phyloP scores from a whole-genome alignment of 92 coral and sea anemone species.

The Zoanthus sansibaricus region DNA sequence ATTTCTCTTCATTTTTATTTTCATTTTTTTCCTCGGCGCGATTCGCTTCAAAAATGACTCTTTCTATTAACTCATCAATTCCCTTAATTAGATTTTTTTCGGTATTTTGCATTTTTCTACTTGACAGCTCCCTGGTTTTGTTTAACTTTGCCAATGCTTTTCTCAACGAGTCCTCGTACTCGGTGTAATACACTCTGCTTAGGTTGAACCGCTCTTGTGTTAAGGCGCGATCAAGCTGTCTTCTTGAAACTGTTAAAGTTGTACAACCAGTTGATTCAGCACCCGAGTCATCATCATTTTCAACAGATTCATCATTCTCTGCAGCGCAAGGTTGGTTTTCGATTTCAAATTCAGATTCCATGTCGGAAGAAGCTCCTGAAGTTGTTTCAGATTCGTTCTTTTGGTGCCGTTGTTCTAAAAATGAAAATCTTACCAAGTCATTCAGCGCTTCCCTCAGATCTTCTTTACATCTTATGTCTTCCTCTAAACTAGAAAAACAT shows the following conservation, averaged over 20 bases:
- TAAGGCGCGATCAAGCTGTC: conserved; percentile 70
- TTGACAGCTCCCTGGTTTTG: conserved; percentile 56
- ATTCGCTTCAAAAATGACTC: conserved; percentile 60
- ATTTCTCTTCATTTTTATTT: background rate
- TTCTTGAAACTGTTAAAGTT: conserved; percentile 70
- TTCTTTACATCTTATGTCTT: conserved; percentile 67
- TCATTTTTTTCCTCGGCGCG: background rate
- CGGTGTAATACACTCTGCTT: conserved; percentile 87
- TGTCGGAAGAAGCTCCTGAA: conserved; percentile 86
- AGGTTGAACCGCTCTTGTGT: conserved; percentile 86
- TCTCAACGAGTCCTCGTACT: conserved; percentile 80
- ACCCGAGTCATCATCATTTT: conserved; percentile 65
- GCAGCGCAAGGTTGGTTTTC: conserved; percentile 23
- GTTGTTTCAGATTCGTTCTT: conserved; percentile 71
- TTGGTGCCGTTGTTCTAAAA: conserved; percentile 52
- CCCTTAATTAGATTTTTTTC: conserved; percentile 69
- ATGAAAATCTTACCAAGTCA: conserved; percentile 50
- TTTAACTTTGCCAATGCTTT: conserved; percentile 68
- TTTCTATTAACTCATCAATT: conserved; percentile 56
- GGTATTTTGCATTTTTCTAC: conserved; percentile 50
- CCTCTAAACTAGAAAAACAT: conserved; percentile 3
- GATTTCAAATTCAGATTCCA: conserved; percentile 70
- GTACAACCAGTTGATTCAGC: conserved; percentile 80
- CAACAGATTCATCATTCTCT: conserved; percentile 51
- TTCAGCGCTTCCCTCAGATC: conserved; percentile 74